Conservation (phyloP, 1,140 invertebrate species). For the Pomacea maculata region DNA sequence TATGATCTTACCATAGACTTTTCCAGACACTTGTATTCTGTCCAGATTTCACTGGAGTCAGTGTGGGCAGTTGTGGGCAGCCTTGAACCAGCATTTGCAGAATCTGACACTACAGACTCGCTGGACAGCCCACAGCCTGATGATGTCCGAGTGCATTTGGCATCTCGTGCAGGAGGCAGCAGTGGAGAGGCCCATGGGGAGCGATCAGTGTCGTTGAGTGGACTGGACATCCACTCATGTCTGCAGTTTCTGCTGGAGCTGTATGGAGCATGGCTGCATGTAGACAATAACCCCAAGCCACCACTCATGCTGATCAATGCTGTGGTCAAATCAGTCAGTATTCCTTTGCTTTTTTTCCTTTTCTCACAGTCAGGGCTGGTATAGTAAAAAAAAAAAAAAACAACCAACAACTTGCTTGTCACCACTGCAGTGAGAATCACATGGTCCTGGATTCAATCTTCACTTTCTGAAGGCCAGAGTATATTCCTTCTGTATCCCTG, state of each 20-base stretch:
- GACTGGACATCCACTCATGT: constrained; percentile 85
- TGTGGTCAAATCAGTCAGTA: constrained; percentile 73
- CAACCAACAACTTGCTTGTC: no score
- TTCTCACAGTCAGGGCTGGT: no score
- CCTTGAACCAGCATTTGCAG: constrained; percentile 46
- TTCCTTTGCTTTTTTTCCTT: no score
- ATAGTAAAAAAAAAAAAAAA: no score
- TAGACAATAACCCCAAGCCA: constrained; percentile 66
- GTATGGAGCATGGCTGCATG: constrained; percentile 78
- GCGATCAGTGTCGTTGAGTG: constrained; percentile 56
- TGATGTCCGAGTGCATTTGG: constrained; percentile 2
- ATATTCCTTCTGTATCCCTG: no score
- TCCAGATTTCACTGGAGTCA: constrained; percentile 60
- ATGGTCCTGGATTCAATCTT: no score
- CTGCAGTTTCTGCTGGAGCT: constrained; percentile 85
- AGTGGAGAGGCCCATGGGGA: constrained; percentile 14
- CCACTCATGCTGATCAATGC: constrained; percentile 74
- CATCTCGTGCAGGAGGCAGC: neutral
- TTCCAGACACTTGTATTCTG: neutral
- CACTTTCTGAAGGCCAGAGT: no score
- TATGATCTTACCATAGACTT: no score
- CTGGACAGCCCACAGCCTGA: constrained; percentile 46
- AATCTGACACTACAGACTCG: constrained; percentile 57
- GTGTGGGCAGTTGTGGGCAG: constrained; percentile 63
- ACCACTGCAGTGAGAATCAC: no score